Evolutionary conservation across 2,113 vertebrate genomes (phyloP), one percentile per base, ranked within the genome.

Genomic region (Chlamydotis undulata): DNA sequence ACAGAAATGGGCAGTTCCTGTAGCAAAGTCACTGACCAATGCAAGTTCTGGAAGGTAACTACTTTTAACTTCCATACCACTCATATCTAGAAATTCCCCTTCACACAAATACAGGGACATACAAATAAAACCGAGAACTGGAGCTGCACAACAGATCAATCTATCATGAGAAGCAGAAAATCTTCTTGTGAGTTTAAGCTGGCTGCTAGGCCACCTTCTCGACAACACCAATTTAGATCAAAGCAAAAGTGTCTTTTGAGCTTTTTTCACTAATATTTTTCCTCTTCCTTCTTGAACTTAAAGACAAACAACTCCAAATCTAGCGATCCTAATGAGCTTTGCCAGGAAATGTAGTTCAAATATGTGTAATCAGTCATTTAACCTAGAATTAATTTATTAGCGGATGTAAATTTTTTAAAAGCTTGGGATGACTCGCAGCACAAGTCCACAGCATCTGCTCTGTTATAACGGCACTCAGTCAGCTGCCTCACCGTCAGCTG

Each of bases 331-430:
- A 79, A 82, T 17, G 12, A 84, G 49, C 21, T 89, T 37, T 87
- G 11, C 39, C 73, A 90, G 69, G 77, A 91, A 83, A 78, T 35
- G 35, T 29, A 83, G 75, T 82, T 87, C 73, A 87, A 81, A 93
- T 29, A 49, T 5, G 43, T 18, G 43, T 65, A 86, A 96, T 80
- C 63, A 87, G 78, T 78, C 86, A 89, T 76, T 93, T 87, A 90
- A 92, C 80, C 65, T 57, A 89, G 12, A 94, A 84, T 28, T 84
- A 65, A 84, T 78, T 92, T 89, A 92, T 90, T 69, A 94, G 90
- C 4, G 7, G 67, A 87, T 84, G 69, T 79, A 73, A 49, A 28
- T 87, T 31, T 90, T 94, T 79, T 55, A 52, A 84, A 68, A 89
- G 56, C 86, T 76, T 45, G 26, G 73, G 56, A 70, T 78, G 83